phyloP scores from a whole-genome alignment of 2,113 vertebrate species.

The Chlamydotis undulata region DNA sequence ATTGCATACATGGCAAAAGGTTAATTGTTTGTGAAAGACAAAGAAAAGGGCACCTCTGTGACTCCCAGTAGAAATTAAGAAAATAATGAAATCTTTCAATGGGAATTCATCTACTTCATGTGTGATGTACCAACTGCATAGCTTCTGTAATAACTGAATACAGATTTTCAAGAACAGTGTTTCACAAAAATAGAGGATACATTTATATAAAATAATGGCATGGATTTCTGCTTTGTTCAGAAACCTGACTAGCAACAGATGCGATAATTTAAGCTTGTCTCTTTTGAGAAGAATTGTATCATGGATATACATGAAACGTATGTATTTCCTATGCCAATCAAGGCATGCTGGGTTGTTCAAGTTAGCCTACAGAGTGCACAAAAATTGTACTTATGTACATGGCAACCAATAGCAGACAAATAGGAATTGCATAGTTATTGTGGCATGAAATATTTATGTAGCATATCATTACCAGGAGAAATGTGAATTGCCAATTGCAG shows the following conservation, averaged over 20 bases:
- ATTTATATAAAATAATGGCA: not conserved
- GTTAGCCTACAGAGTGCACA: not conserved
- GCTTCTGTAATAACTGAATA: not conserved
- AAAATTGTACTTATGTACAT: not conserved
- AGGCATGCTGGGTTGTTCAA: not conserved
- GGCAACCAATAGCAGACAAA: not conserved
- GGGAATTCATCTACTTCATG: conserved; percentile 40
- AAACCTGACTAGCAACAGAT: not conserved
- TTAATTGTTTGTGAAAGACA: conserved; percentile 77
- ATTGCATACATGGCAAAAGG: conserved; percentile 67
- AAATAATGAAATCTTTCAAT: conserved; percentile 51
- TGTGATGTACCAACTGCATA: not conserved
- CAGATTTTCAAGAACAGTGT: not conserved
- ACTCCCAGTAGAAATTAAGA: conserved; percentile 62
- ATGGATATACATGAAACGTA: not conserved
- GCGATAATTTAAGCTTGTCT: not conserved
- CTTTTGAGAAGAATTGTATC: not conserved
- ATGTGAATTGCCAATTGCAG: not conserved
- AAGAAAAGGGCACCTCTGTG: conserved; percentile 58
- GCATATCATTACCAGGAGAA: not conserved
- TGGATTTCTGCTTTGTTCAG: not conserved
- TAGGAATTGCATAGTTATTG: not conserved
- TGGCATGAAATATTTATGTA: not conserved
- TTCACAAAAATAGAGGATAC: not conserved
- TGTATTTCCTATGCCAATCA: not conserved